Evolutionary conservation across 2,797 vertebrate species (phyloP), one percentile per base, ranked within the genome.

Genomic region (Pseudomugil tenellus): DNA sequence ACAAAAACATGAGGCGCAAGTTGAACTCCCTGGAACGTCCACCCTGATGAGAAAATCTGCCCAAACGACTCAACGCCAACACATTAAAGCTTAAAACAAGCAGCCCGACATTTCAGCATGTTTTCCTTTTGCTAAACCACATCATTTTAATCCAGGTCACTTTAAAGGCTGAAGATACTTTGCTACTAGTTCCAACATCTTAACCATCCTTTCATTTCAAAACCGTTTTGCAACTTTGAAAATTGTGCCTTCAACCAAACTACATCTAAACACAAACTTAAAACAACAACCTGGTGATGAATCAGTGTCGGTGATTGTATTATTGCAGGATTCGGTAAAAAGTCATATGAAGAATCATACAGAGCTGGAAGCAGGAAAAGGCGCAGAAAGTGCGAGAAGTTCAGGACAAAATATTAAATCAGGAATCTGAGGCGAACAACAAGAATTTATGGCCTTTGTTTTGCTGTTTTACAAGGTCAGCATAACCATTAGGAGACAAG

Each of bases 311-410:
- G 29, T 72, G 86, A 89, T 84, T 85, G 74, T 65, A 80, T 79
- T 10, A 68, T 19, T 79, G 76, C 83, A 76, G 67, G 63, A 71
- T 77, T 61, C n/a, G 60, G 6, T 68, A 23, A 65, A 55, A 29
- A 67, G 49, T 14, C 52, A 63, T 21, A 37, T 62, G 10, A 63
- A 72, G 34, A 71, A 60, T 32, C 55, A 63, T 54, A 81, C 37
- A 63, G 61, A 67, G 61, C 11, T 25, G 48, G 21, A 55, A 77
- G 28, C 55, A 31, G 81, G 63, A 81, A 80, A 80, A 29, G 29
- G 69, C 73, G 62, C 51, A 74, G 66, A 89, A 91, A 90, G 85
- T 90, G 90, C 90, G 71, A 90, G 70, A 90, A 85, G 77, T 87
- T 84, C 77, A 87, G 58, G 73, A 77, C 39, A 64, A 71, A 25